Percentiles rank a stretch among this genome's conserved stretches.
Evolutionary conservation across 2,888 invertebrate species (phyloP).

Genomic region (Myopa testacea): DNA sequence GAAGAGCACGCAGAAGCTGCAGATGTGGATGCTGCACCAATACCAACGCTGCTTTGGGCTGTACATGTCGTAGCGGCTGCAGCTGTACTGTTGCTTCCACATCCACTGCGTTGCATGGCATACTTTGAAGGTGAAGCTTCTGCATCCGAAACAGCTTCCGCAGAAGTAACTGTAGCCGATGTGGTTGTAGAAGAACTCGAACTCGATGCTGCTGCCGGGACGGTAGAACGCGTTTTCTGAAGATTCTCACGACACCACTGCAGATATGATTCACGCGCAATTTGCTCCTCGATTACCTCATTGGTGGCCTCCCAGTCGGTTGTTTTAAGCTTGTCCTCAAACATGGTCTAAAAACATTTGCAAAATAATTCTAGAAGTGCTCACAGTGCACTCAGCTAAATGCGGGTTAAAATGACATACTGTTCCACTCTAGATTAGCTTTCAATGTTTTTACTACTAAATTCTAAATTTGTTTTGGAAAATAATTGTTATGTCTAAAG

Average conservation of each 20-base stretch:
- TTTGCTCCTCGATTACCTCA: constrained; percentile 89
- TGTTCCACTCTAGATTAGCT: no score
- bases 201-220: constrained; percentile 43
- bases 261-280: constrained; percentile 85
- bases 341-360: constrained; percentile 76
- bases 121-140: constrained; percentile 63
- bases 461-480: no score
- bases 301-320: constrained; percentile 94
- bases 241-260: constrained; percentile 81
- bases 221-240: constrained; percentile 66
- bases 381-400: no score
- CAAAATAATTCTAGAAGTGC: neutral
- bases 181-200: constrained; percentile 52
- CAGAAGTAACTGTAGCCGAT: constrained; percentile 63
- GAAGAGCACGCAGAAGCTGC: constrained; percentile 35
- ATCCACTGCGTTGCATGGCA: constrained; percentile 47
- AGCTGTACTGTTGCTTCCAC: constrained; percentile 42
- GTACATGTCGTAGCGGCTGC: constrained; percentile 38
- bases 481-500: no score
- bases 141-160: constrained; percentile 59
- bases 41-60: neutral
- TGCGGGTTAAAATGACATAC: no score
- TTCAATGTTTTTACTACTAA: no score
- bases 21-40: constrained; percentile 42
- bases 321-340: constrained; percentile 88